Percentiles rank a stretch among this genome's conserved stretches.
phyloP scores from a whole-genome alignment of 2,113 vertebrate genomes.

The Plecturocebus donacophilus region DNA sequence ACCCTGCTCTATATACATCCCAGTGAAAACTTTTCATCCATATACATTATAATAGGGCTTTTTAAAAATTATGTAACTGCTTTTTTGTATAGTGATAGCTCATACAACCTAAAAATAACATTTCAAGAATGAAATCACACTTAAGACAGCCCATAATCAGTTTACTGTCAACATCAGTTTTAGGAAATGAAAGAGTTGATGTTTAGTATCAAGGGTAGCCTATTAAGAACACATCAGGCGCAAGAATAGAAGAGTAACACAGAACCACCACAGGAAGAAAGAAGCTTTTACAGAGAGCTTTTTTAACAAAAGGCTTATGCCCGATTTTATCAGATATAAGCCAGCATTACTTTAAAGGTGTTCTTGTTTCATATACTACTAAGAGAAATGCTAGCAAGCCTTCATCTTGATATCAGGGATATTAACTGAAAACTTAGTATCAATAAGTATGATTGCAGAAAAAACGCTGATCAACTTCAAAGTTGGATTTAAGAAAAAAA shows the following conservation, averaged over 20 bases:
- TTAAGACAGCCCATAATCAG: neutral
- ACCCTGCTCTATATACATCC: neutral
- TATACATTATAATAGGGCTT: neutral
- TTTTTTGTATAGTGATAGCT: neutral
- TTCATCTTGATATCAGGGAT: neutral
- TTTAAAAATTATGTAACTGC: neutral
- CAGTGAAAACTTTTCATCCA: neutral
- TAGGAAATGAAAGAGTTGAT: neutral
- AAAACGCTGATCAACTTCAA: neutral
- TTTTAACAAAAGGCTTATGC: neutral
- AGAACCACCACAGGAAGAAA: neutral
- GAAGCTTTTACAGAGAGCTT: neutral
- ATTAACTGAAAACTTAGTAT: neutral
- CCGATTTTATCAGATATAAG: neutral
- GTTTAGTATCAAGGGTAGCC: neutral
- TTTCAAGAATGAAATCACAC: constrained; percentile 9
- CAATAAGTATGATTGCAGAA: neutral
- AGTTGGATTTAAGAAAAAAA: neutral
- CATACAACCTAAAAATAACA: neutral
- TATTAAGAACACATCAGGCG: neutral
- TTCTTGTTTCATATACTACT: neutral
- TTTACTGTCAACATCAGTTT: neutral
- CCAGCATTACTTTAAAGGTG: neutral
- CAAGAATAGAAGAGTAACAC: neutral
- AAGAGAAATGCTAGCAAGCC: neutral